A percentile compares a stretch with the other conserved stretches of the same genome.
Evolutionary conservation across 2,888 invertebrate genomes (phyloP).

Genomic region (Tetranychus truncatus): DNA sequence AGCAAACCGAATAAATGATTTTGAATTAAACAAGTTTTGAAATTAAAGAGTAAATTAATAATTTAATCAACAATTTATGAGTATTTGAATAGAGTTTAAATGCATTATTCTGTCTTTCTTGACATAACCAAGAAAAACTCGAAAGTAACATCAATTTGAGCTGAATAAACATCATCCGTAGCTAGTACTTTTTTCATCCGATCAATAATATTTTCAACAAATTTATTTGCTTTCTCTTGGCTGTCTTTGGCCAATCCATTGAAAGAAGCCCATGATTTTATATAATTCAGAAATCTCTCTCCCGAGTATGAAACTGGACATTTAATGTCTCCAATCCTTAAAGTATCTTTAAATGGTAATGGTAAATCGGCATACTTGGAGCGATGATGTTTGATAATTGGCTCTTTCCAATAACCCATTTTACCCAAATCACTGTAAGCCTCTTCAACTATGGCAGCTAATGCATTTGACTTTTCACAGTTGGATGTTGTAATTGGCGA

Average conservation of each 20-base stretch:
- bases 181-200: neutral
- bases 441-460: neutral
- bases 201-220: neutral
- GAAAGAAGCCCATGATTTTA: slow-evolving; percentile 32
- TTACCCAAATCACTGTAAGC: neutral
- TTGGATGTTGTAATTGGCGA: neutral
- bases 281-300: slow-evolving; percentile 30
- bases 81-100: no score
- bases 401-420: neutral
- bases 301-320: slow-evolving; percentile 27
- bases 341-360: slow-evolving; percentile 28
- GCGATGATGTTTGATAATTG: slow-evolving; percentile 19
- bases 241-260: slow-evolving; percentile 29
- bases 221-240: slow-evolving; percentile 26
- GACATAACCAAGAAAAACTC: neutral
- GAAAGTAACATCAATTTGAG: neutral
- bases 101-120: no score
- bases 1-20: no score
- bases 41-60: no score
- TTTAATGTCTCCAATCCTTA: slow-evolving; percentile 22
- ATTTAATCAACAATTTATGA: no score
- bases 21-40: no score
- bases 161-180: neutral
- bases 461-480: neutral
- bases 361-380: slow-evolving; percentile 26